These are phyloP conservation scores for Cariama cristata DNA, from an alignment of 2,113 vertebrate genomes.

Conservation along the genomic window DNA sequence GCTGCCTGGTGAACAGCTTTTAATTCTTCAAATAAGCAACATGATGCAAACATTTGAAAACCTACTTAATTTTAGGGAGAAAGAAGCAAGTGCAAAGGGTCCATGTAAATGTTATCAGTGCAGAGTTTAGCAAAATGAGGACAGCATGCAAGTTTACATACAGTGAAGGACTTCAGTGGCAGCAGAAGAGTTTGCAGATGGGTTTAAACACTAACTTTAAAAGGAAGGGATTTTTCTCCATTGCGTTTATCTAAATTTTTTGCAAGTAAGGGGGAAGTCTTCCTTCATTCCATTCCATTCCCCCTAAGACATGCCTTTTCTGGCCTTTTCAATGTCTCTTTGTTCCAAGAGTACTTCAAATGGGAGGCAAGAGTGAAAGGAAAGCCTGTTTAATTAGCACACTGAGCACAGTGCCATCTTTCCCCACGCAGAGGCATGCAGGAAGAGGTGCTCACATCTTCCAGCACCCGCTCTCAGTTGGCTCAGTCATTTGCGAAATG, in stretches of 20 bases:
- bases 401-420: background rate
- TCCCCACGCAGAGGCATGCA: background rate
- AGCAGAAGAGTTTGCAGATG: background rate
- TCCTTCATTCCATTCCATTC: background rate
- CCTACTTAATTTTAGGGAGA: background rate
- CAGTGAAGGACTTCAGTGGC: background rate
- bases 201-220: background rate
- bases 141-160: background rate
- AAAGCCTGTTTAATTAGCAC: conserved; percentile 9
- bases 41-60: background rate
- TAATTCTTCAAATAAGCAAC: background rate
- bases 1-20: background rate
- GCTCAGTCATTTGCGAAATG: background rate
- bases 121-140: background rate
- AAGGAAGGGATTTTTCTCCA: background rate
- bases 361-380: background rate
- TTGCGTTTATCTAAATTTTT: background rate
- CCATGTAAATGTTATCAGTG: background rate
- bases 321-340: background rate
- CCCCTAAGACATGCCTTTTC: background rate
- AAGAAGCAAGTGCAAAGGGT: background rate
- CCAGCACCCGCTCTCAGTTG: background rate
- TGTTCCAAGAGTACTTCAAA: background rate
- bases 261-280: background rate
- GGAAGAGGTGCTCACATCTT: conserved; percentile 8